Base-by-base conservation (phyloP, 2,888 invertebrate species). In the Orthosia gracilis region DNA sequence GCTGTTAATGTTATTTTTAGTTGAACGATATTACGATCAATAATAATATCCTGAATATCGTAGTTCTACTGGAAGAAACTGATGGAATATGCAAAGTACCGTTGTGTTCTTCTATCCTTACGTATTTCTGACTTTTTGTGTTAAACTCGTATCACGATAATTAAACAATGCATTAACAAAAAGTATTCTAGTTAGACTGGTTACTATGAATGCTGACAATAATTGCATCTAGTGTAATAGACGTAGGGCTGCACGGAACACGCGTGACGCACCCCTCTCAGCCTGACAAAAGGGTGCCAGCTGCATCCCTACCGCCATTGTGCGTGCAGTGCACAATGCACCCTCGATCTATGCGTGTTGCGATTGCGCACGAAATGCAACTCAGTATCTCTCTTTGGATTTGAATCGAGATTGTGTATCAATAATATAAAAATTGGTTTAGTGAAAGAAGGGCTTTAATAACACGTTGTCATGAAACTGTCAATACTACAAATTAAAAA, bases 231-330 rank as follows among this genome's bases (percentile, higher is more conserved):
- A 64, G 73, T 73, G 72, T 66, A 57, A 64, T 68, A 47, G 58
- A 26, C 54, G 49, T 73, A 63, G 84, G 78, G 81, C 74, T 68
- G 79, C 62, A 66, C 80, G 67, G 75, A 66, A 78, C 62, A 66
- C 80, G 67, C 76, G 69, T 75, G 69, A 73, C 67, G 72, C 82
- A 73, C 83, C 83, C 87, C 81, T 80, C 71, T 63, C 59, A 17
- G 67, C 23, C 63, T 64, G 59, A 87, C 85, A 86, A 87, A 54
- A 64, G 61, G 80, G 64, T 57, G 91, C 79, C 92, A 92, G 92
- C 92, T 92, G 92, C 92, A 87, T 85, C 85, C 80, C 84, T 72
- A 74, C 85, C 64, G 78, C 90, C 86, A 84, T 87, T 87, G 85
- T 87, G 52, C 78, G 58, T 54, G 58, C 65, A 81, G 58, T 54